These are phyloP conservation scores for Tetranychus urticae DNA, from an alignment of 1,140 invertebrate species.

Conservation along the genomic window DNA sequence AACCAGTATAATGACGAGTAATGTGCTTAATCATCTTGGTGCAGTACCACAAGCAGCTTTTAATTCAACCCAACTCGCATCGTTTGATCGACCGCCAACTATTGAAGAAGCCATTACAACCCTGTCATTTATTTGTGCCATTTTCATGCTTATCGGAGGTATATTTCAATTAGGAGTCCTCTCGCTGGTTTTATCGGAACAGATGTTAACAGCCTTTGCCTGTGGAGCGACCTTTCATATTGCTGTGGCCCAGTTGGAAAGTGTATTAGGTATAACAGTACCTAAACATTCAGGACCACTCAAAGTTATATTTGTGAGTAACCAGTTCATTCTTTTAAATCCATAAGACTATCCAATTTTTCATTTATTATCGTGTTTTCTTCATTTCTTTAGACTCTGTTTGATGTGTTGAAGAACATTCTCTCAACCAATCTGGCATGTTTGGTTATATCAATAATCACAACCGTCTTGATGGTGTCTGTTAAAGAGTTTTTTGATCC, in stretches of 20 bases:
- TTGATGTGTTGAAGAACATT: background rate
- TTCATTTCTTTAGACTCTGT: background rate
- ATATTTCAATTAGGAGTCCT: slow-evolving; percentile 20
- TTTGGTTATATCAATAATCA: background rate
- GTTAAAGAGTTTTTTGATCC: background rate
- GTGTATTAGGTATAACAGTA: slow-evolving; percentile 21
- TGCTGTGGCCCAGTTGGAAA: slow-evolving; percentile 19
- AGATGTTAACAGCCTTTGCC: slow-evolving; percentile 25
- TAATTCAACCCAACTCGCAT: background rate
- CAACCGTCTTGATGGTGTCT: background rate
- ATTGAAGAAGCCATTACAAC: background rate
- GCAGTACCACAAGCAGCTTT: background rate
- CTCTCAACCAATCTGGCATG: background rate
- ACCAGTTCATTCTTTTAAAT: background rate
- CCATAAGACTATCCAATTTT: background rate
- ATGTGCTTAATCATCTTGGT: background rate
- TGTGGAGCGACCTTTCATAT: slow-evolving; percentile 26
- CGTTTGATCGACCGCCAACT: background rate
- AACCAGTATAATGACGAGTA: background rate
- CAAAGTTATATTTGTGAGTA: background rate
- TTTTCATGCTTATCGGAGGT: background rate
- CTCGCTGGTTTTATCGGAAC: slow-evolving; percentile 24
- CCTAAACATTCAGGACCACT: background rate
- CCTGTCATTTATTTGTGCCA: background rate
- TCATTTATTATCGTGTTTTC: background rate